A percentile compares a stretch with the other conserved stretches of the same genome.
Conservation (phyloP, 2,113 vertebrate species). For the Peromyscus californicus region DNA sequence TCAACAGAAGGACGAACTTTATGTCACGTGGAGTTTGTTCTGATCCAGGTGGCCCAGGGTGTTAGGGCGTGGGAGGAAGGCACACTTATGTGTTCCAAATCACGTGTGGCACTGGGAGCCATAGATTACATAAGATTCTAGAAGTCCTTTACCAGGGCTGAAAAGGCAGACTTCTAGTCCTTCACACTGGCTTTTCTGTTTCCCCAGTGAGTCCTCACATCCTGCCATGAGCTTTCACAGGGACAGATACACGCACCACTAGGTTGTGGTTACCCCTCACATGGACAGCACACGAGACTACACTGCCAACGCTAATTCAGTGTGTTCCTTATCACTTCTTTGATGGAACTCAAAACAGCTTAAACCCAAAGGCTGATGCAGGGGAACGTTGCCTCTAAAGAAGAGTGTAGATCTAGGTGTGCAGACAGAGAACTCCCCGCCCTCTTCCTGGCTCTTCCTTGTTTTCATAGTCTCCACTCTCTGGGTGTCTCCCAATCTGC, state of each 20-base stretch:
- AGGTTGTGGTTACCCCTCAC: background rate
- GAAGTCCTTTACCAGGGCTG: background rate
- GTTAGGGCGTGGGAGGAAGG: background rate
- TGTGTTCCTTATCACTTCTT: background rate
- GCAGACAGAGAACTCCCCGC: background rate
- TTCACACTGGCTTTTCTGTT: background rate
- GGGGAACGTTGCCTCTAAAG: background rate
- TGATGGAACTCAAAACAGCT: background rate
- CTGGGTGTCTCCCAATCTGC: background rate
- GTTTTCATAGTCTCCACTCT: background rate
- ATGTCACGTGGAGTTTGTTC: background rate
- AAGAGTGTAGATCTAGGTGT: background rate
- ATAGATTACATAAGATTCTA: background rate
- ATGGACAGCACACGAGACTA: fast-evolving
- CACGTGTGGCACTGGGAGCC: background rate
- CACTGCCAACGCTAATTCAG: background rate
- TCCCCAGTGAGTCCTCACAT: background rate
- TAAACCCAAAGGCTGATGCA: background rate
- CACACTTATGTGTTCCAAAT: background rate
- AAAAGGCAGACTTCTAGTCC: background rate
- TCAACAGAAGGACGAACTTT: background rate
- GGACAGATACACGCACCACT: background rate
- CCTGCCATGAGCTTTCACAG: fast-evolving
- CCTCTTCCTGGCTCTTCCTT: background rate
- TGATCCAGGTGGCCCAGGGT: background rate